Percentiles rank a stretch among this genome's conserved stretches.
Conservation (phyloP, 2,113 vertebrate species). For the Caloenas nicobarica region DNA sequence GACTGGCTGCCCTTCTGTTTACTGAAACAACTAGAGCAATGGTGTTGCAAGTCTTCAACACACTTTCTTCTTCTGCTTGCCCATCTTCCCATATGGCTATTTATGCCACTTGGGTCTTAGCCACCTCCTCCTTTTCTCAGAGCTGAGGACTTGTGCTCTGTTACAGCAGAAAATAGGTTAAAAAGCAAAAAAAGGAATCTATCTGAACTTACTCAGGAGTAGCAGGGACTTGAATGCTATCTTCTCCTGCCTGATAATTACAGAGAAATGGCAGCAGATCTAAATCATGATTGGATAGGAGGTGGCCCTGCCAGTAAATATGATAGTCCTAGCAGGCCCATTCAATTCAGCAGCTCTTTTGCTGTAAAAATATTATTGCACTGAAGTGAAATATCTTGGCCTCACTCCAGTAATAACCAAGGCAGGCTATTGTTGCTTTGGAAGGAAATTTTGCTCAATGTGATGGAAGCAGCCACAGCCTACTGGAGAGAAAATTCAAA, state of each 20-base stretch:
- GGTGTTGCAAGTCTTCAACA: not conserved
- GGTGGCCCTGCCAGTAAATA: not conserved
- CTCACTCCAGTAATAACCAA: not conserved
- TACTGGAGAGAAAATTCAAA: not conserved
- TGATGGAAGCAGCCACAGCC: not conserved
- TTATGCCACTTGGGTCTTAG: not conserved
- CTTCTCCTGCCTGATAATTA: not conserved
- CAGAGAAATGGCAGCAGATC: not conserved
- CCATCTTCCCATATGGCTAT: not conserved
- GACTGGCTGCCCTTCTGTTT: not conserved
- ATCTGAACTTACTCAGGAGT: not conserved
- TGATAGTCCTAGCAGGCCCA: not conserved
- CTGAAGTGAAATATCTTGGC: slow-evolving; percentile 20
- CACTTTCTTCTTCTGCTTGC: not conserved
- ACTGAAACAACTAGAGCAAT: not conserved
- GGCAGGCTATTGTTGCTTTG: not conserved
- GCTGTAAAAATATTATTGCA: slow-evolving; percentile 23
- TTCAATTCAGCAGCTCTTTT: not conserved
- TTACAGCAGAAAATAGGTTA: not conserved
- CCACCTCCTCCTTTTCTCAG: not conserved
- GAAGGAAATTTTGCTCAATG: not conserved
- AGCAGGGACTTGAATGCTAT: not conserved
- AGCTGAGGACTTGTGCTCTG: not conserved
- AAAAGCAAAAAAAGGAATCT: not conserved
- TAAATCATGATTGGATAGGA: not conserved